Percentiles rank a stretch among this genome's conserved stretches.
These are phyloP conservation scores for Brachyptera risi DNA, from an alignment of 2,888 invertebrate species.

Conservation along the genomic window DNA sequence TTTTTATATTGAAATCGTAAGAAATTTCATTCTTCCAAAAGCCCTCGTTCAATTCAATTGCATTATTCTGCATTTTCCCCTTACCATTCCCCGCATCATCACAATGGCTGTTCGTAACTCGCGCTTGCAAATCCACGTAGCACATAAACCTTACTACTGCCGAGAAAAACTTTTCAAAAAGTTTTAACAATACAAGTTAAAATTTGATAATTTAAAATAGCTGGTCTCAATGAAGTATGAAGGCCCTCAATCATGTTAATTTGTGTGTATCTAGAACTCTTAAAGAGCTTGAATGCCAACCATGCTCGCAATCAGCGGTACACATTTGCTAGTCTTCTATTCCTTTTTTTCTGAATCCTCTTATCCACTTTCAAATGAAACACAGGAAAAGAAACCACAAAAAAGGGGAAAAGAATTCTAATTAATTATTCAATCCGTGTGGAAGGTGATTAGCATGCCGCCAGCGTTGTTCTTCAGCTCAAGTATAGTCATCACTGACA, in stretches of 20 bases:
- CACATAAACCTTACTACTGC: not conserved
- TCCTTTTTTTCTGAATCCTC: conserved; percentile 17
- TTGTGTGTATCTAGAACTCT: conserved; percentile 14
- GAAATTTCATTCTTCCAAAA: not conserved
- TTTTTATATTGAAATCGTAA: not conserved
- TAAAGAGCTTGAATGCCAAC: conserved; percentile 1
- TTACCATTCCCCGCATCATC: not conserved
- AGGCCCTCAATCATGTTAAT: conserved; percentile 18
- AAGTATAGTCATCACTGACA: not conserved
- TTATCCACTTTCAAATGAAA: conserved; percentile 18
- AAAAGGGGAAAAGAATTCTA: conserved; percentile 53
- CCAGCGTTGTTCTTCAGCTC: conserved; percentile 34
- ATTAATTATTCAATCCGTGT: conserved; percentile 58
- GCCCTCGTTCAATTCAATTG: conserved; percentile 2
- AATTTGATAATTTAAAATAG: conserved; percentile 22
- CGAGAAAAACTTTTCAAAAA: conserved; percentile 4
- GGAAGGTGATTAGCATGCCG: conserved; percentile 53
- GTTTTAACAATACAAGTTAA: conserved; percentile 20
- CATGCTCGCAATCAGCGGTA: conserved; percentile 16
- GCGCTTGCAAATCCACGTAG: not conserved
- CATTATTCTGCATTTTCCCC: conserved; percentile 12
- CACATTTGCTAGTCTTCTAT: conserved; percentile 6
- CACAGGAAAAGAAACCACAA: conserved; percentile 34
- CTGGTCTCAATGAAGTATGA: conserved; percentile 20
- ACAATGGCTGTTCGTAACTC: not conserved